These are phyloP conservation scores for Neodiprion virginianus DNA, from an alignment of 1,140 invertebrate genomes.

Conservation along the genomic window DNA sequence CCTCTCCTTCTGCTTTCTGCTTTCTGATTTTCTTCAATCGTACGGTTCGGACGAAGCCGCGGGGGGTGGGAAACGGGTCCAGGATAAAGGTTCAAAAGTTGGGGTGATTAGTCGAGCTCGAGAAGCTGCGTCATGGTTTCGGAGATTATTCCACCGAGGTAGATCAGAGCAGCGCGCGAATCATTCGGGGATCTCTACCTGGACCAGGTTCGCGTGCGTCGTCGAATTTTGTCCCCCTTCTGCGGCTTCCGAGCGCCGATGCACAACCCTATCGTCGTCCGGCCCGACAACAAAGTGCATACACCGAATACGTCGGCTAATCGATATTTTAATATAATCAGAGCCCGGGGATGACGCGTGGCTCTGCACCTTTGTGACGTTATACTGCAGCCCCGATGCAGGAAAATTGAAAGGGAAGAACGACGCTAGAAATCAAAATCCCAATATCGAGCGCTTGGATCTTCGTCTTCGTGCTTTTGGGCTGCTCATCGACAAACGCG, in stretches of 20 bases:
- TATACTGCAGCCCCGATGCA: neutral
- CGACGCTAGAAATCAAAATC: neutral
- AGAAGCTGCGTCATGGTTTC: neutral
- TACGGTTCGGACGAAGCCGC: no score
- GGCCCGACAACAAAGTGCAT: slow-evolving; percentile 57
- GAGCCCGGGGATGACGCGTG: slow-evolving; percentile 14
- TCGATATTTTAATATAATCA: slow-evolving; percentile 64
- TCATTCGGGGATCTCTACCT: neutral
- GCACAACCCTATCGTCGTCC: slow-evolving; percentile 35
- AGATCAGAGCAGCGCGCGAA: neutral
- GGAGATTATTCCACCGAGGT: neutral
- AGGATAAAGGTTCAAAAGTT: neutral
- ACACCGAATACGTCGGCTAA: slow-evolving; percentile 60
- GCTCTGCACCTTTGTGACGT: neutral
- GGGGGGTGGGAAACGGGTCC: no score
- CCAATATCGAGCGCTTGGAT: neutral
- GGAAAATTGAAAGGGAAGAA: neutral
- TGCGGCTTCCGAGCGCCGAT: slow-evolving; percentile 36
- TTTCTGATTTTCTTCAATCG: no score
- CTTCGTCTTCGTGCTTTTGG: neutral
- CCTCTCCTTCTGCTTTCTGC: no score
- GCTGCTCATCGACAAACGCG: neutral
- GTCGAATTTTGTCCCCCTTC: slow-evolving; percentile 24
- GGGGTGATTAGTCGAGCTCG: neutral
- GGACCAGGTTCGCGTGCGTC: neutral